Conservation (phyloP, 2,888 invertebrate species). For the Embidobia sp. region DNA sequence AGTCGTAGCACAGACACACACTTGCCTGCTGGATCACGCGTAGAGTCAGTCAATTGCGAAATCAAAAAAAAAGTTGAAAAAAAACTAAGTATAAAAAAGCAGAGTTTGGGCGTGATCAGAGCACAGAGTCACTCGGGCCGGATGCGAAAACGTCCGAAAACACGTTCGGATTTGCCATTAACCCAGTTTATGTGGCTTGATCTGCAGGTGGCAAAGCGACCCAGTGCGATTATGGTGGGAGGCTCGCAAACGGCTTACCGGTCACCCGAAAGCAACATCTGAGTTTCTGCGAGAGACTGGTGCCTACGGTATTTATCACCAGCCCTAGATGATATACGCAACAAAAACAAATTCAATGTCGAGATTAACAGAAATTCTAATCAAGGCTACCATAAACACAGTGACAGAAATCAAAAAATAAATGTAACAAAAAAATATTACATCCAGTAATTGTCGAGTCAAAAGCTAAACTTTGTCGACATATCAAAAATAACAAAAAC, state of each 20-base stretch:
- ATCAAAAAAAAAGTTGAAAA: conserved; percentile 67
- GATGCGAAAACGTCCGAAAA: conserved; percentile 76
- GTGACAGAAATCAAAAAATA: conserved; percentile 72
- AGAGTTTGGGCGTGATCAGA: conserved; percentile 80
- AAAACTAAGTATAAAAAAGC: conserved; percentile 42
- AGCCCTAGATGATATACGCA: conserved; percentile 80
- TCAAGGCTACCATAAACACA: conserved; percentile 69
- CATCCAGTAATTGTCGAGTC: no score
- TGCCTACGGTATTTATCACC: conserved; percentile 82
- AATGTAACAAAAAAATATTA: no score
- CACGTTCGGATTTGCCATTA: conserved; percentile 80
- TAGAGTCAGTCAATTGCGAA: conserved; percentile 78
- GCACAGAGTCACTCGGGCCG: conserved; percentile 81
- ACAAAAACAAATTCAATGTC: conserved; percentile 66
- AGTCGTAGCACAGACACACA: conserved; percentile 77
- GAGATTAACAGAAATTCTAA: conserved; percentile 52
- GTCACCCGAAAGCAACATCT: conserved; percentile 79
- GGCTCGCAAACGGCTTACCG: conserved; percentile 80
- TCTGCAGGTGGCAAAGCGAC: conserved; percentile 81
- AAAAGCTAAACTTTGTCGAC: no score
- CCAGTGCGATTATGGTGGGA: conserved; percentile 80
- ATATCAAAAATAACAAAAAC: no score
- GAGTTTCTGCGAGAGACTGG: conserved; percentile 81
- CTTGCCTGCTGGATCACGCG: conserved; percentile 81
- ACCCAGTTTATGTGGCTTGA: conserved; percentile 82